These are phyloP conservation scores for Trachymyrmex cornetzi DNA, from an alignment of 1,140 invertebrate species.

Conservation along the genomic window DNA sequence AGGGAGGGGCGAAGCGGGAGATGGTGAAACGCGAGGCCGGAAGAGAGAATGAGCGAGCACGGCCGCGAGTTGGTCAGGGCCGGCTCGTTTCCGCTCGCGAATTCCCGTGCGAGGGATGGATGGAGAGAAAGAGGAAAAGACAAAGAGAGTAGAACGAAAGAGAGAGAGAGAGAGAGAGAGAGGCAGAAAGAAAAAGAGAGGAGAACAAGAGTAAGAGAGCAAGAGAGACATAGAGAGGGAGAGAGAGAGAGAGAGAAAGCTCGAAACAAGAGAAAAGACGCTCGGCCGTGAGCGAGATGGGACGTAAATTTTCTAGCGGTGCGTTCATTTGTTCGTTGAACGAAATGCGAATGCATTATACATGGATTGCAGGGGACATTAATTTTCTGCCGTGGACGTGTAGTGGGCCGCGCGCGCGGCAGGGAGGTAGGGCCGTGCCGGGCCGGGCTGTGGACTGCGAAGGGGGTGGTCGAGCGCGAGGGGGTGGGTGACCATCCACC, in stretches of 20 bases:
- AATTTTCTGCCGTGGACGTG: conserved; percentile 86
- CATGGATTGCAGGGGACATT: conserved; percentile 87
- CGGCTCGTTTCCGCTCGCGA: conserved; percentile 71
- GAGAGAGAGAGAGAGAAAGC: conserved; percentile 18
- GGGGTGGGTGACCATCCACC: conserved; percentile 66
- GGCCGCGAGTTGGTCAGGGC: conserved; percentile 71
- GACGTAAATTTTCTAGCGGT: conserved; percentile 86
- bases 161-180: conserved; percentile 27
- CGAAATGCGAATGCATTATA: conserved; percentile 87
- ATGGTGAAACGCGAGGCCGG: conserved; percentile 39
- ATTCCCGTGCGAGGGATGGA: conserved; percentile 59
- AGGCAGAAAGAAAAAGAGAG: conserved; percentile 2
- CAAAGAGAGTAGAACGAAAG: background rate
- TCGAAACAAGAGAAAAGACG: conserved; percentile 58
- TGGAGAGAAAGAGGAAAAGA: conserved; percentile 21
- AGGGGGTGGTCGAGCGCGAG: conserved; percentile 52
- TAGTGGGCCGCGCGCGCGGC: conserved; percentile 80
- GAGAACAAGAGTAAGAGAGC: background rate
- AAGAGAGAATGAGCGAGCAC: conserved; percentile 42
- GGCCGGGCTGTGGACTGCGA: conserved; percentile 66
- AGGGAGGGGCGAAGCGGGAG: background rate
- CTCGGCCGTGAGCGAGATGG: conserved; percentile 70
- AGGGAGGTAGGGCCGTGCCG: conserved; percentile 67
- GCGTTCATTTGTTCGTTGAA: conserved; percentile 86
- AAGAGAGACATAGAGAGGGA: conserved; percentile 43